These are phyloP conservation scores for Corbicula japonica DNA, from an alignment of 2,888 invertebrate genomes.

Conservation along the genomic window DNA sequence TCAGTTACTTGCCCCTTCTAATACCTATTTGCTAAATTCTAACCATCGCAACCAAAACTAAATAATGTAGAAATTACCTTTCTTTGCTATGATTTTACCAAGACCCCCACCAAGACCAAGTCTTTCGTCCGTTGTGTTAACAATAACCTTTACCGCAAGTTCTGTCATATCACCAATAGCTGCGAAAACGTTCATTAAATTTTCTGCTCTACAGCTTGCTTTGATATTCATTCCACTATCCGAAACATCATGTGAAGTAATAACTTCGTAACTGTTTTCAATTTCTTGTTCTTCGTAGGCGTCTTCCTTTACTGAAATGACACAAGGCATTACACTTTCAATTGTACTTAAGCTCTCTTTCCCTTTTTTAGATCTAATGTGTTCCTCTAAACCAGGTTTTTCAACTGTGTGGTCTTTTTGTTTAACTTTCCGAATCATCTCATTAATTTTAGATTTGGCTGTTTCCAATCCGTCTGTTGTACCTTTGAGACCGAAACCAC, in stretches of 20 bases:
- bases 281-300: slow-evolving; percentile 10
- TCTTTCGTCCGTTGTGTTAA: slow-evolving; percentile 48
- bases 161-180: slow-evolving; percentile 51
- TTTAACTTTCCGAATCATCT: no score
- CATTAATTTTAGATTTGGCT: no score
- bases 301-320: no score
- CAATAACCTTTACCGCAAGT: slow-evolving; percentile 42
- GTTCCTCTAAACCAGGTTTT: slow-evolving; percentile 36
- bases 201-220: slow-evolving; percentile 18
- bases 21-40: no score
- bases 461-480: no score
- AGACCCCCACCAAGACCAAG: slow-evolving; percentile 43
- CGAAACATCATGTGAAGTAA: slow-evolving; percentile 4
- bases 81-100: slow-evolving; percentile 13
- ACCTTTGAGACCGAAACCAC: no score
- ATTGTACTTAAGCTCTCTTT: no score
- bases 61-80: not conserved
- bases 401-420: slow-evolving; percentile 14
- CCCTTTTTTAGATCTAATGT: slow-evolving; percentile 21
- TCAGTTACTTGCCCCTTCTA: no score
- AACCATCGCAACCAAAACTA: not conserved
- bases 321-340: no score
- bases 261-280: slow-evolving; percentile 9
- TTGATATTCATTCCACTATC: slow-evolving; percentile 12
- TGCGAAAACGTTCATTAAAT: slow-evolving; percentile 27